Conservation (phyloP, 2,113 vertebrate genomes). For the Anseranas semipalmata region DNA sequence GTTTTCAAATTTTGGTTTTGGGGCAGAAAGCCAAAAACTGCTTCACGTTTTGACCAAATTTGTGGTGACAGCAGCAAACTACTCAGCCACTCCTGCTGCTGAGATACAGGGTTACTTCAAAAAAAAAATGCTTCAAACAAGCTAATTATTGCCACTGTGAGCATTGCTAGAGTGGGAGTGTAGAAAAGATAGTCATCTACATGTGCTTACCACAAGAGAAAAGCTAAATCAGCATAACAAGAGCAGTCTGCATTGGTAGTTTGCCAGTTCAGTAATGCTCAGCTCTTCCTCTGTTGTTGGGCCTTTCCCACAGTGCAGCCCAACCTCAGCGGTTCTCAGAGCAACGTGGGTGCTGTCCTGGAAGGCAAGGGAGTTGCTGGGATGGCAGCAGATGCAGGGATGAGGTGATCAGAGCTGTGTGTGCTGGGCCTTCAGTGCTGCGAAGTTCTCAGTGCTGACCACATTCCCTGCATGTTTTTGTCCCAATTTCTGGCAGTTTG, state of each 20-base stretch:
- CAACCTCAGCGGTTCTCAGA: not conserved
- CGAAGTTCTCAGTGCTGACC: not conserved
- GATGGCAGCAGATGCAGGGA: not conserved
- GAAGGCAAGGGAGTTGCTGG: not conserved
- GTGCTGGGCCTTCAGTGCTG: not conserved
- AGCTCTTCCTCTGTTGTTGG: not conserved
- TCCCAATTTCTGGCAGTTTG: not conserved
- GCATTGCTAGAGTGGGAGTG: slow-evolving; percentile 42
- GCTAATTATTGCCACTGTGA: not conserved
- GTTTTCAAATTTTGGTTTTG: not conserved
- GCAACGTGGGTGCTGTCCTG: not conserved
- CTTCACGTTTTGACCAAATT: not conserved
- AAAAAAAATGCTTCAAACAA: not conserved
- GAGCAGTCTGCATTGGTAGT: not conserved
- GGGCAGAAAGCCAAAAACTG: not conserved
- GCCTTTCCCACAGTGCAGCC: slow-evolving; percentile 13
- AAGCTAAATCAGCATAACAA: slow-evolving; percentile 40
- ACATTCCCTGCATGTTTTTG: fast-evolving
- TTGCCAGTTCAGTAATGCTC: slow-evolving; percentile 1
- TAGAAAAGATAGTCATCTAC: slow-evolving; percentile 42
- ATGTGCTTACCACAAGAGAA: slow-evolving; percentile 32
- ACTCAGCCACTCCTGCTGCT: not conserved
- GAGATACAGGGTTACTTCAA: not conserved
- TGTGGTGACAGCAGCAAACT: not conserved
- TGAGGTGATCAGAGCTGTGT: not conserved